Evolutionary conservation across 2,797 vertebrate species (phyloP), one percentile per base, ranked within the genome.

Genomic region (Sarcophilus harrisii): DNA sequence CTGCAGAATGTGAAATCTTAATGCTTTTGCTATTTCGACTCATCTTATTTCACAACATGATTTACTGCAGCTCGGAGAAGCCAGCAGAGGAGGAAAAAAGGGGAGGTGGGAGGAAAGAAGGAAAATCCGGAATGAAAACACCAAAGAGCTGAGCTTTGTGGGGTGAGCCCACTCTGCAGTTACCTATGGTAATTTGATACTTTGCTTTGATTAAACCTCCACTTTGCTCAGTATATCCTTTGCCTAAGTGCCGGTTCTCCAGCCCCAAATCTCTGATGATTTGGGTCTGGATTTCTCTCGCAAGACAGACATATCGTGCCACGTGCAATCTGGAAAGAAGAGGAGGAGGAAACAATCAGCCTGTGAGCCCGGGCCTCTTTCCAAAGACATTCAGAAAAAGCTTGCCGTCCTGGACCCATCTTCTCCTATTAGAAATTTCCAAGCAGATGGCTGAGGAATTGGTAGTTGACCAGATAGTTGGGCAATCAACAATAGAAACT

Each of bases 1-100:
- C 96, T 94, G 92, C 95, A 98, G 97, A 98, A 98, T 98, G 97
- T 98, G 98, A 98, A 98, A 98, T 97, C 98, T 95, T 94, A 98
- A 98, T 97, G 98, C 62, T 98, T 98, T 97, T 96, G 58, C 98
- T 97, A 96, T 97, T 98, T 96, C 98, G 96, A 98, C 92, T 97
- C 98, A 98, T 97, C 96, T 98, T 98, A 95, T 98, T 98, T 98
- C 96, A 98, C 97, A 97, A 98, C 92, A 90, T 95, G 96, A 97
- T 97, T 98, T 98, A 98, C 96, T 97, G 94, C 92, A 49, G 91
- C 73, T 96, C 45, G 57, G 90, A 95, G 89, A 94, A 97, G 89
- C 49, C 93, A 97, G 62, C 59, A 95, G 91, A 97, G 94, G 60
- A 57, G 62, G 8, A 8, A 60, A 30, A 96, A 97, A 28, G 58